These are phyloP conservation scores for Paraescarpia echinospica DNA, from an alignment of 1,140 invertebrate species.

Conservation along the genomic window DNA sequence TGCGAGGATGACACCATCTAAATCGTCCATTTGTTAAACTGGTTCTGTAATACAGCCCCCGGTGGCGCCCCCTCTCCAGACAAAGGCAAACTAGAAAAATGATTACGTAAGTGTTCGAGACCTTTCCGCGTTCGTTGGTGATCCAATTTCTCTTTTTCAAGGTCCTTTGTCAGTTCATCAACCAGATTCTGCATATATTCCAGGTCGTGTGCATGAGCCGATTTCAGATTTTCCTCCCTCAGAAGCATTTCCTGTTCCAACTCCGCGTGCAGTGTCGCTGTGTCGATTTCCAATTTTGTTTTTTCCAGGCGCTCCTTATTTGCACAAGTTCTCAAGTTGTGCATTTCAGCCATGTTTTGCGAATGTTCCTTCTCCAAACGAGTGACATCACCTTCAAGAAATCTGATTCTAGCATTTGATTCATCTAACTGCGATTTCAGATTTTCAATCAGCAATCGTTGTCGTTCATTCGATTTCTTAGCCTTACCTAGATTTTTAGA, in stretches of 20 bases:
- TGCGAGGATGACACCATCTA: background rate
- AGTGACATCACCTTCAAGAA: background rate
- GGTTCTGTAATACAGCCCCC: background rate
- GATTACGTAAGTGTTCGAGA: background rate
- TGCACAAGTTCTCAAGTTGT: background rate
- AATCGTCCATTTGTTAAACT: conserved; percentile 7
- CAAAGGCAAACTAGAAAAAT: conserved; percentile 8
- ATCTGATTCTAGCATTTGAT: background rate
- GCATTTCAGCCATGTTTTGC: background rate
- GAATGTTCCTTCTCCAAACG: background rate
- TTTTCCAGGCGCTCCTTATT: background rate
- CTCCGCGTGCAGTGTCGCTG: background rate
- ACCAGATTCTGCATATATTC: conserved; percentile 9
- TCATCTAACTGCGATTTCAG: background rate
- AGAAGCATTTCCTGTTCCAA: background rate
- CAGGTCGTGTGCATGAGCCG: background rate
- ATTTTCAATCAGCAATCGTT: background rate
- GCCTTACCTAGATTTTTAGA: background rate
- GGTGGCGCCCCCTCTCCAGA: background rate
- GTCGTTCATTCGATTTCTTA: background rate
- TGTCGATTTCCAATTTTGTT: background rate
- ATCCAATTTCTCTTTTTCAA: conserved; percentile 5
- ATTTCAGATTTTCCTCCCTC: background rate
- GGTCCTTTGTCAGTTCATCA: background rate
- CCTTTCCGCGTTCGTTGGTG: conserved; percentile 8